Percentiles rank a stretch among this genome's conserved stretches.
phyloP scores from a whole-genome alignment of 2,888 invertebrate species.

The Chymomyza caudatula region DNA sequence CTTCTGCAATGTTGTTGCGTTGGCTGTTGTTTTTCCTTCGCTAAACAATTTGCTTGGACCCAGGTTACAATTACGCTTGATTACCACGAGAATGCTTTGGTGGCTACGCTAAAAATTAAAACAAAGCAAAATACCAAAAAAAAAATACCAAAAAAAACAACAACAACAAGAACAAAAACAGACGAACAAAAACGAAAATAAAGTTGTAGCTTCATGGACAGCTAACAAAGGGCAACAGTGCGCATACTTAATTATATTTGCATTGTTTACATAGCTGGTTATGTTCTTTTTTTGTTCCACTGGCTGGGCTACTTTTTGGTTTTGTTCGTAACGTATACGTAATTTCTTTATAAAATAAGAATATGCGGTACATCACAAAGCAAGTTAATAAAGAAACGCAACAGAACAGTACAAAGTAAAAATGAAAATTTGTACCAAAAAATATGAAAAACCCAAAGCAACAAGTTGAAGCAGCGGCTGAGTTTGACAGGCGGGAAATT shows the following conservation, averaged over 20 bases:
- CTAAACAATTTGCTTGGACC: neutral
- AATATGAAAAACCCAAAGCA: constrained; percentile 28
- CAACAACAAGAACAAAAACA: neutral
- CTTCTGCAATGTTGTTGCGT: neutral
- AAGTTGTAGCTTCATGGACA: constrained; percentile 10
- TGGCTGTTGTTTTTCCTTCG: neutral
- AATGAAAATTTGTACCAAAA: constrained; percentile 11
- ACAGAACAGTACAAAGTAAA: neutral
- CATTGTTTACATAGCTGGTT: constrained; percentile 50
- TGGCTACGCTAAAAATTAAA: constrained; percentile 55
- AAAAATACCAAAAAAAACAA: constrained; percentile 9
- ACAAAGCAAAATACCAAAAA: constrained; percentile 24
- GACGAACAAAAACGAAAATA: constrained; percentile 1
- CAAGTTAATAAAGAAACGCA: constrained; percentile 37
- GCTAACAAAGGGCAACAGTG: constrained; percentile 57
- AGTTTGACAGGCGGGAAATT: constrained; percentile 38
- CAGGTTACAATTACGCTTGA: constrained; percentile 52
- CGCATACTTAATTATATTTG: constrained; percentile 70
- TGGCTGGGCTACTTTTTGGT: constrained; percentile 21
- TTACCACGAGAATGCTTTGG: constrained; percentile 45
- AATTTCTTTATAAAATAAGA: constrained; percentile 35
- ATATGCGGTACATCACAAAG: neutral
- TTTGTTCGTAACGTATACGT: constrained; percentile 11
- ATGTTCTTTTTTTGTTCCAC: neutral
- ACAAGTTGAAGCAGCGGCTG: constrained; percentile 51